phyloP scores from a whole-genome alignment of 2,797 vertebrate species.

The Threskiornis aethiopicus region DNA sequence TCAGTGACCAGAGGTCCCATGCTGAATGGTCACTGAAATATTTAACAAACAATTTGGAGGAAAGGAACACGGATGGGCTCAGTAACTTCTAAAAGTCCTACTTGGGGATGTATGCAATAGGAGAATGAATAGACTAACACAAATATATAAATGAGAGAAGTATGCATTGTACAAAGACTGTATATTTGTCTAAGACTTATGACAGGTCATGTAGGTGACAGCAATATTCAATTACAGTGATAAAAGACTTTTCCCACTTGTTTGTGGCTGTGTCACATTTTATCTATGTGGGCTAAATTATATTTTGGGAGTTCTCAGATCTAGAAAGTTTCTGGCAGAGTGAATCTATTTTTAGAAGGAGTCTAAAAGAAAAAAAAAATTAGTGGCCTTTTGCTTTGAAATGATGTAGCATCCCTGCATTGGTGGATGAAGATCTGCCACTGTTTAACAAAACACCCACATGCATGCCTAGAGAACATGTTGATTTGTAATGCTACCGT shows the following conservation, averaged over 20 bases:
- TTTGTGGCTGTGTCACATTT: not conserved
- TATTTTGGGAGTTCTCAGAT: not conserved
- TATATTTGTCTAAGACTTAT: not conserved
- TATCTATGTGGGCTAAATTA: not conserved
- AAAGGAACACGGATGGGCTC: not conserved
- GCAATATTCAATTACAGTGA: not conserved
- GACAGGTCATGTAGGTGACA: not conserved
- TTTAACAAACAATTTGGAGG: not conserved
- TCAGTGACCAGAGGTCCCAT: not conserved
- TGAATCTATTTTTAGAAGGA: constrained; percentile 13
- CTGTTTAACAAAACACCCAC: constrained; percentile 7
- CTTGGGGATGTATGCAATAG: not conserved
- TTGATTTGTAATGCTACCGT: not conserved
- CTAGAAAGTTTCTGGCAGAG: not conserved
- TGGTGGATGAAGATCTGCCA: constrained; percentile 5
- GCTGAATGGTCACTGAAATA: not conserved
- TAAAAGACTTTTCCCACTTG: not conserved
- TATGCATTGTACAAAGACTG: not conserved
- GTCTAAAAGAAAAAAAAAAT: not conserved
- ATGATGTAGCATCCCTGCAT: not conserved
- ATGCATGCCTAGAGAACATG: not conserved
- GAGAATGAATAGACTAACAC: not conserved
- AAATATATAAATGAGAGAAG: not conserved
- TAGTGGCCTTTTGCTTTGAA: constrained; percentile 13
- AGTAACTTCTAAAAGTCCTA: not conserved